These are phyloP conservation scores for Agriotes lineatus DNA, from an alignment of 2,888 invertebrate species.

Conservation along the genomic window DNA sequence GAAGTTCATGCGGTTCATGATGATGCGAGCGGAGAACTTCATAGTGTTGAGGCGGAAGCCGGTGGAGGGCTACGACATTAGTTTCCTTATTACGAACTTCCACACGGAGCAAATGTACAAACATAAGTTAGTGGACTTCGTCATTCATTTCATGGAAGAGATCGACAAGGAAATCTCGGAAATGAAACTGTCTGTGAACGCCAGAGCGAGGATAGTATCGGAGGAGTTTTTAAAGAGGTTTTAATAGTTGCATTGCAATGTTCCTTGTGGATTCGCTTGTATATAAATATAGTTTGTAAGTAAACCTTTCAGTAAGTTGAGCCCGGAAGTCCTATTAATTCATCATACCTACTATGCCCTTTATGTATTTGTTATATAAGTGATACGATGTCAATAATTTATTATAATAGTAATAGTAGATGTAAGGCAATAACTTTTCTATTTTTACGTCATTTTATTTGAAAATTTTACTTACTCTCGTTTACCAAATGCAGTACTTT, in stretches of 20 bases:
- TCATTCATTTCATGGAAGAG: constrained; percentile 99
- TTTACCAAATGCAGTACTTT: too few species aligned
- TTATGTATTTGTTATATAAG: neutral
- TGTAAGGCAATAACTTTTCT: too few species aligned
- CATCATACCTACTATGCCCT: neutral
- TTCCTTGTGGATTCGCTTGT: neutral
- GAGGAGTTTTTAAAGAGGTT: constrained; percentile 98
- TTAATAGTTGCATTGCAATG: constrained; percentile 63
- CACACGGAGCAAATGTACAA: constrained; percentile 99
- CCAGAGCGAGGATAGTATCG: constrained; percentile 97
- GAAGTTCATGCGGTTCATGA: constrained; percentile 97
- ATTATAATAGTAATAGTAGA: neutral
- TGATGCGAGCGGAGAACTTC: constrained; percentile 99
- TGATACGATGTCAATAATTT: neutral
- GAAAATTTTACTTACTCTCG: too few species aligned
- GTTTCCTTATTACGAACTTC: constrained; percentile 98
- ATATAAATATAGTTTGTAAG: constrained; percentile 11
- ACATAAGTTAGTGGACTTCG: constrained; percentile 99
- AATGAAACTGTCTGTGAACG: constrained; percentile 99
- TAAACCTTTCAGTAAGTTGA: neutral
- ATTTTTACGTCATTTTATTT: too few species aligned
- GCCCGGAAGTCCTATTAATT: neutral
- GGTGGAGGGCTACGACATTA: constrained; percentile 98
- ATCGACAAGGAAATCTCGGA: constrained; percentile 99
- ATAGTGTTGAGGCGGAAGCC: constrained; percentile 96